Percentiles rank a stretch among this genome's conserved stretches.
phyloP scores from a whole-genome alignment of 2,113 vertebrate genomes.

The Athene noctua region DNA sequence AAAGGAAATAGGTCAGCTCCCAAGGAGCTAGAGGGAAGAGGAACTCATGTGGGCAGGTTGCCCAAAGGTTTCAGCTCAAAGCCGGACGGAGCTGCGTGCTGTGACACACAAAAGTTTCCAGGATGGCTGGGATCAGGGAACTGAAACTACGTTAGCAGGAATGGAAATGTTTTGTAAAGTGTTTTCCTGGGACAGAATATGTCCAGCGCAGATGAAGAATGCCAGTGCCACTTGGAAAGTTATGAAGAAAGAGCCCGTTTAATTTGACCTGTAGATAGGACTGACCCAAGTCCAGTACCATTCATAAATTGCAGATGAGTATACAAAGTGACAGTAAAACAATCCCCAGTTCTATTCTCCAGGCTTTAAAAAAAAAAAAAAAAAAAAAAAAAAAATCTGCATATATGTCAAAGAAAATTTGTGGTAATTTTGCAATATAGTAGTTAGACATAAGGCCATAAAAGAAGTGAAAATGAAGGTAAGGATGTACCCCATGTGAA shows the following conservation, averaged over 20 bases:
- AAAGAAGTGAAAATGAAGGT: not conserved
- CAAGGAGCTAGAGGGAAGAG: not conserved
- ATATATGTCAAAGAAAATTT: not conserved
- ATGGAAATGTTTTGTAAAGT: not conserved
- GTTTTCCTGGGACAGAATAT: not conserved
- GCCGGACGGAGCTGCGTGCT: not conserved
- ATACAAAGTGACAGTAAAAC: not conserved
- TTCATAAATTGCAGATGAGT: not conserved
- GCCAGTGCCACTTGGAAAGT: not conserved
- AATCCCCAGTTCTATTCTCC: not conserved
- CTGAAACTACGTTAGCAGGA: not conserved
- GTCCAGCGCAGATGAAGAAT: not conserved
- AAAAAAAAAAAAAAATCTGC: not conserved
- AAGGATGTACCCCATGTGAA: rapidly evolving
- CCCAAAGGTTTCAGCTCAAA: not conserved
- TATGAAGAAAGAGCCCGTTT: not conserved
- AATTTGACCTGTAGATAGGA: not conserved
- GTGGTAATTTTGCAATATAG: not conserved
- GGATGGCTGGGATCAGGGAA: not conserved
- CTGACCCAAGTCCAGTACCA: not conserved
- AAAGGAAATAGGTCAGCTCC: conserved; percentile 1
- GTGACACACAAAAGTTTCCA: not conserved
- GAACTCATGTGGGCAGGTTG: not conserved
- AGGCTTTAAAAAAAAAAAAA: not conserved
- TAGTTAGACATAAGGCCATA: not conserved